A percentile compares a stretch with the other conserved stretches of the same genome.
Conservation (phyloP, 2,113 vertebrate species). For the Lanius collurio region DNA sequence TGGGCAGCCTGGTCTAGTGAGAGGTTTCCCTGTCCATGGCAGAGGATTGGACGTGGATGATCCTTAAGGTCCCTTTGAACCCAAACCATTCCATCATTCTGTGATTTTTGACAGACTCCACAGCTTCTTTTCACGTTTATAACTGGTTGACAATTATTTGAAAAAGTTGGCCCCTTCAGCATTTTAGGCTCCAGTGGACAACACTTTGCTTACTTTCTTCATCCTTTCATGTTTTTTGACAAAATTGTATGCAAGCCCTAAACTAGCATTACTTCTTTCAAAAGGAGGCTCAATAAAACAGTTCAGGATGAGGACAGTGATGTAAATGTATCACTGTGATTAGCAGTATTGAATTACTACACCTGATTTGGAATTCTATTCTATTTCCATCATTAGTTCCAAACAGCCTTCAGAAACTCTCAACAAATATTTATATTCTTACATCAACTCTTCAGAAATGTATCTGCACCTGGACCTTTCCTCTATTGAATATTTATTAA, state of each 20-base stretch:
- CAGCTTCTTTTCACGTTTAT: neutral
- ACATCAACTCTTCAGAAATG: neutral
- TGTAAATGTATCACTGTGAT: neutral
- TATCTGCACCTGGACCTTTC: neutral
- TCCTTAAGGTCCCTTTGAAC: neutral
- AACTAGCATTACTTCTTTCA: neutral
- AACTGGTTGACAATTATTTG: neutral
- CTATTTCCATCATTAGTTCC: neutral
- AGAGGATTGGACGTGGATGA: neutral
- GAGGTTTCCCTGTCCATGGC: neutral
- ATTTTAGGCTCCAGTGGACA: neutral
- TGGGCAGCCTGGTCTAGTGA: neutral
- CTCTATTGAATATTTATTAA: neutral
- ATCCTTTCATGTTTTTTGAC: neutral
- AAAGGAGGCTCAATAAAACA: neutral
- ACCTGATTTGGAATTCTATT: neutral
- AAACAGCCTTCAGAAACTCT: neutral
- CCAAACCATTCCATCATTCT: neutral
- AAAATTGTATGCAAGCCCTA: neutral
- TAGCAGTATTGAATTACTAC: neutral
- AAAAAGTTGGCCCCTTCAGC: neutral
- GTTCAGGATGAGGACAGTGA: neutral
- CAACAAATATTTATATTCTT: neutral
- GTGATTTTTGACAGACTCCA: neutral
- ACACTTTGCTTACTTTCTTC: neutral